Evolutionary conservation across 2,113 vertebrate species (phyloP).

Genomic region (Spizaetus ornatus): DNA sequence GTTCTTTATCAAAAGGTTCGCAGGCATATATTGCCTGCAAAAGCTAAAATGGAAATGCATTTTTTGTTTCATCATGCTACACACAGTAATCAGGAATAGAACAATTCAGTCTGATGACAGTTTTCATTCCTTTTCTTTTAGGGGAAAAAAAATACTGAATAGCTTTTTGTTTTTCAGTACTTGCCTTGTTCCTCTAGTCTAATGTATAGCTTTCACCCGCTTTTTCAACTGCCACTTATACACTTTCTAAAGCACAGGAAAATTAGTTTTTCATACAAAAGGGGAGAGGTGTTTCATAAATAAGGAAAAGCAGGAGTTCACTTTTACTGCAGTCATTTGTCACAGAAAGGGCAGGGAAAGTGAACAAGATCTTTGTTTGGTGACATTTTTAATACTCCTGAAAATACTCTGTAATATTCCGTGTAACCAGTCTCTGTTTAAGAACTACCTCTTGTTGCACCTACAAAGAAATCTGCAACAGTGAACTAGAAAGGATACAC

Average conservation of each 20-base stretch:
- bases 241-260: slow-evolving; percentile 13
- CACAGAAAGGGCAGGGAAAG: slow-evolving; percentile 25
- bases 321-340: slow-evolving; percentile 54
- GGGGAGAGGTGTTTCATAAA: slow-evolving; percentile 38
- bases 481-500: neutral
- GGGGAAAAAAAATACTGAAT: neutral
- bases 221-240: neutral
- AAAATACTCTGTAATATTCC: neutral
- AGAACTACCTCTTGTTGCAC: neutral
- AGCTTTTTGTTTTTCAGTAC: slow-evolving; percentile 45
- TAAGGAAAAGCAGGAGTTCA: slow-evolving; percentile 21
- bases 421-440: neutral
- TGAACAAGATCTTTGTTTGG: slow-evolving; percentile 17
- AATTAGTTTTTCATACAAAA: slow-evolving; percentile 36
- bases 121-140: slow-evolving; percentile 25
- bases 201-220: neutral
- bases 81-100: slow-evolving; percentile 33
- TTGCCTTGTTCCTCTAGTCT: slow-evolving; percentile 23
- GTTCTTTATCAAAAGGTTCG: slow-evolving; percentile 27
- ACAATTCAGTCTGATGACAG: slow-evolving; percentile 56
- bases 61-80: slow-evolving; percentile 45
- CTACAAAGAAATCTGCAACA: neutral
- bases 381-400: slow-evolving; percentile 4
- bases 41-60: slow-evolving; percentile 31
- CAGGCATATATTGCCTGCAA: neutral